Percentiles rank a stretch among this genome's conserved stretches.
Conservation (phyloP, 1,140 invertebrate species). For the Acyrthosiphon pisum region DNA sequence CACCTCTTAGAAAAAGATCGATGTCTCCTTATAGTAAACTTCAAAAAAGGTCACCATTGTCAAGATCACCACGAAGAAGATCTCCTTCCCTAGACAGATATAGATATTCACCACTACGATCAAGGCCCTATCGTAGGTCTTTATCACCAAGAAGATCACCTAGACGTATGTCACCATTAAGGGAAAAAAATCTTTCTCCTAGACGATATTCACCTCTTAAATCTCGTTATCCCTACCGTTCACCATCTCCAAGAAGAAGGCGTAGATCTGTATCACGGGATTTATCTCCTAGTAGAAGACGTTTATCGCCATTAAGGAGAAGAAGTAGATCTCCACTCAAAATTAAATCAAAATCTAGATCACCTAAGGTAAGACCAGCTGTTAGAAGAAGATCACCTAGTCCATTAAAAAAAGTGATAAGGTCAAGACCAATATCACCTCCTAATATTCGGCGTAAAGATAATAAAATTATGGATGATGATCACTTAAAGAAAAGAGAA, state of each 20-base stretch:
- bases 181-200: constrained; percentile 49
- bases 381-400: constrained; percentile 46
- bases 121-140: constrained; percentile 35
- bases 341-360: constrained; percentile 51
- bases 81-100: constrained; percentile 48
- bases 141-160: constrained; percentile 45
- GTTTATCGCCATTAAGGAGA: constrained; percentile 49
- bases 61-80: constrained; percentile 47
- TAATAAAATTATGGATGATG: constrained; percentile 34
- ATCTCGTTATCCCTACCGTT: constrained; percentile 43
- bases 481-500: constrained; percentile 20
- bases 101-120: constrained; percentile 36
- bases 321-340: constrained; percentile 43
- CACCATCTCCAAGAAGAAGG: constrained; percentile 49
- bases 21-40: constrained; percentile 52
- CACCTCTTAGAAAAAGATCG: constrained; percentile 35
- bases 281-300: constrained; percentile 42
- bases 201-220: constrained; percentile 40
- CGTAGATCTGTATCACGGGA: constrained; percentile 45
- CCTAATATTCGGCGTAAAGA: constrained; percentile 28
- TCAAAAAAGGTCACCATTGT: constrained; percentile 33
- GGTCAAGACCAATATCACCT: constrained; percentile 36
- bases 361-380: constrained; percentile 17
- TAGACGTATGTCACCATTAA: constrained; percentile 22
- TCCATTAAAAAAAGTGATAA: constrained; percentile 31